Base-by-base conservation (phyloP, 2,888 invertebrate species). In the Leptinotarsa peninsularis region DNA sequence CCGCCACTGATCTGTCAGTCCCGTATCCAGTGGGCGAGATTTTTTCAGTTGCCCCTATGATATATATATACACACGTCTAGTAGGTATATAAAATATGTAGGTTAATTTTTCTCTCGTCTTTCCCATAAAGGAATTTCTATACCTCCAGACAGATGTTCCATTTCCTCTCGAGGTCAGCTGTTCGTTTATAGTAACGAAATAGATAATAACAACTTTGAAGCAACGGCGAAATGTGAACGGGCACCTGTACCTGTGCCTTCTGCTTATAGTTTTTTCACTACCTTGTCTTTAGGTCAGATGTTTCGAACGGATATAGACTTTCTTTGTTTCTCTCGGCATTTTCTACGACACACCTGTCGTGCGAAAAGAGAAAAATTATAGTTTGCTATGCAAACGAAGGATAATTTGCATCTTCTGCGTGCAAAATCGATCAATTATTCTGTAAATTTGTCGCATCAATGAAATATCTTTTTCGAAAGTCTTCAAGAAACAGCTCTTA, bases 151-250 rank as follows among this genome's bases (percentile, higher is more conserved):
- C 83, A 84, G 82, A 82, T 83, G 84, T 77, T 77, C 70, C 52
- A 75, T 78, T 78, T 79, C 78, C 75, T 79, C 71, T 79, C 76
- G 69, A 60, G 56, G 58, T 79, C 84, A 84, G 82, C 84, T 84
- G 84, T 43, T 60, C 33, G 79, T 80, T 76, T 21, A 67, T 69
- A 56, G 60, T 67, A 78, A 81, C 81, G 81, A 83, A 82, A 82
- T 80, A 82, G 82, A 82, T 82, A 83, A 82, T 83, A 81, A 82
- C 75, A 80, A 82, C 81, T 79, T 81, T 73, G 75, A 80, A 79
- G 75, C 81, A 82, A 83, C 83, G 82, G 83, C 83, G 33, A 18
- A 69, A 54, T 70, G 49, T 15, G 58, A 49, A 17, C 43, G 15
- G 49, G 33, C 70, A 70, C 70, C 70, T 70, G 70, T 70, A 70